These are phyloP conservation scores for Drosophila infuscata DNA, from an alignment of 2,888 invertebrate genomes.

Conservation along the genomic window DNA sequence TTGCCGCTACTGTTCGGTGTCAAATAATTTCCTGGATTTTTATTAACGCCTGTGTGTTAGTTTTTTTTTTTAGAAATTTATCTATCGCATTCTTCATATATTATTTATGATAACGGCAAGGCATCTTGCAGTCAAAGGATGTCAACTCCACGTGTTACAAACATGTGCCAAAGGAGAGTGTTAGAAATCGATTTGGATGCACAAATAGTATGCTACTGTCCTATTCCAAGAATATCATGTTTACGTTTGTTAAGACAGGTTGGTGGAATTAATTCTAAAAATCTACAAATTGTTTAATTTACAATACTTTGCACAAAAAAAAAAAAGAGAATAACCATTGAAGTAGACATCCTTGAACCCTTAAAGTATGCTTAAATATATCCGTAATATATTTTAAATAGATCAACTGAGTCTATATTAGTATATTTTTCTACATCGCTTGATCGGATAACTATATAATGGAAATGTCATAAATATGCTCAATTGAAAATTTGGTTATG, in stretches of 20 bases:
- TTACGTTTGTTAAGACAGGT: not conserved
- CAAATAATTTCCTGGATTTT: slow-evolving; percentile 75
- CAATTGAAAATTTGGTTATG: not conserved
- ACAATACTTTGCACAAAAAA: not conserved
- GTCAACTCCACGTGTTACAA: slow-evolving; percentile 41
- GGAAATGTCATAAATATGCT: not conserved
- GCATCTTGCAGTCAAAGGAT: slow-evolving; percentile 19
- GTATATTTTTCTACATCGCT: not conserved
- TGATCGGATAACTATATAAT: not conserved
- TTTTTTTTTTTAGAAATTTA: slow-evolving; percentile 39
- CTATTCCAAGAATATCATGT: not conserved
- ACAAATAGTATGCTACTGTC: slow-evolving; percentile 21
- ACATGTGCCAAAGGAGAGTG: slow-evolving; percentile 11
- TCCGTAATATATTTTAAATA: not conserved
- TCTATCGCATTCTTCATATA: slow-evolving; percentile 25
- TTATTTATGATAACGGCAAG: slow-evolving; percentile 53
- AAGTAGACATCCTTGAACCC: not conserved
- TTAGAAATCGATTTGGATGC: not conserved
- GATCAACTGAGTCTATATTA: not conserved
- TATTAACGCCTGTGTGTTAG: slow-evolving; percentile 43
- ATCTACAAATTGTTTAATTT: not conserved
- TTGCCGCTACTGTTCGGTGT: slow-evolving; percentile 71
- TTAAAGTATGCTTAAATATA: not conserved
- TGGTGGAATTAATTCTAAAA: not conserved
- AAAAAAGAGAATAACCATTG: not conserved